Percentiles rank a stretch among this genome's conserved stretches.
phyloP scores from a whole-genome alignment of 2,113 vertebrate genomes.

The Lepidothrix coronata region DNA sequence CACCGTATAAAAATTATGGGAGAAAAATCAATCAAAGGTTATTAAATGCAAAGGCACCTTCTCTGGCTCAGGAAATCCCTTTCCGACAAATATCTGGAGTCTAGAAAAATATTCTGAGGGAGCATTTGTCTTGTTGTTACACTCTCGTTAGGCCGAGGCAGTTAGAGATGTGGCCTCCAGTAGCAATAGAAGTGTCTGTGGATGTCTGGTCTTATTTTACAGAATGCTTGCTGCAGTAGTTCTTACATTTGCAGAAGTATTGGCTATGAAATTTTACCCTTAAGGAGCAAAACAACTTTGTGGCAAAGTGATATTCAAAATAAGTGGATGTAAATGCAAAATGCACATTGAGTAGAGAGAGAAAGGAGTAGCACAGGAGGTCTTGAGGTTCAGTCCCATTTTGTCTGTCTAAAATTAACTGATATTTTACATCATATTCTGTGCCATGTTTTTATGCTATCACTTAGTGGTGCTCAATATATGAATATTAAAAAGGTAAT shows the following conservation, averaged over 20 bases:
- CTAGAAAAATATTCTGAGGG: background rate
- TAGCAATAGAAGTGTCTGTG: background rate
- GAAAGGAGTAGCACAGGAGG: background rate
- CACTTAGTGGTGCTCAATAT: background rate
- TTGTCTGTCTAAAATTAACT: background rate
- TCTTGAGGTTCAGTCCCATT: background rate
- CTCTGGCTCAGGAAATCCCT: background rate
- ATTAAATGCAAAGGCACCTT: background rate
- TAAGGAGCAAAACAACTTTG: background rate
- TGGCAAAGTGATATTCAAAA: background rate
- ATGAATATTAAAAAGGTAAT: background rate
- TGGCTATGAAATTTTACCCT: background rate
- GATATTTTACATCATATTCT: background rate
- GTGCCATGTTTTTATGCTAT: background rate
- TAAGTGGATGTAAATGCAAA: background rate
- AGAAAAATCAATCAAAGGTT: background rate
- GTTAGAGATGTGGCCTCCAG: background rate
- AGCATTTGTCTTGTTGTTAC: background rate
- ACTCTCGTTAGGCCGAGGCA: background rate
- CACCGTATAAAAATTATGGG: background rate
- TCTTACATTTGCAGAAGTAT: background rate
- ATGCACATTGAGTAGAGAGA: background rate
- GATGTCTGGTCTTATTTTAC: background rate
- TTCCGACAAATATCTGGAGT: background rate
- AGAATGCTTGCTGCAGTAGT: background rate